These are phyloP conservation scores for Amiota communis DNA, from an alignment of 2,888 invertebrate genomes.

Conservation along the genomic window DNA sequence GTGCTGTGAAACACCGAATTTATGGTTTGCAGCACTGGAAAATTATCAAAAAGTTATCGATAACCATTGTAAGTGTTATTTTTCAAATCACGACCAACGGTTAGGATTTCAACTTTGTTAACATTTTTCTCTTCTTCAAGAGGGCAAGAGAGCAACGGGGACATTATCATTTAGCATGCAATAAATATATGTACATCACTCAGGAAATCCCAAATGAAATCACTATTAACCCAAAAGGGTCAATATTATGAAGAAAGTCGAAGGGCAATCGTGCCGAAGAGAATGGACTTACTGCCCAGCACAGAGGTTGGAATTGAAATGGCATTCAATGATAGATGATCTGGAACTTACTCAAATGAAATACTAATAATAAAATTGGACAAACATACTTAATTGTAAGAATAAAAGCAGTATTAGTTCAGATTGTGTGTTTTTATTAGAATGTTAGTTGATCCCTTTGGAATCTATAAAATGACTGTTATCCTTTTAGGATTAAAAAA, in stretches of 20 bases:
- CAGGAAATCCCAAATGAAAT: conserved; percentile 79
- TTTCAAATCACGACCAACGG: no score
- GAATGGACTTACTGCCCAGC: background rate
- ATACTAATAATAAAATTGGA: conserved; percentile 40
- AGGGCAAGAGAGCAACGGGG: no score
- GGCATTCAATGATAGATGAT: conserved; percentile 69
- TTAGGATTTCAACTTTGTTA: no score
- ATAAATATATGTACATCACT: conserved; percentile 85
- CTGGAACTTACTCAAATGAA: conserved; percentile 68
- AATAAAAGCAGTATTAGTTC: background rate
- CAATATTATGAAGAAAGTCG: conserved; percentile 90
- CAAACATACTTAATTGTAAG: background rate
- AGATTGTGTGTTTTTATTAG: background rate
- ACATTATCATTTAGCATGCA: conserved; percentile 92
- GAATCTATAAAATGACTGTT: no score
- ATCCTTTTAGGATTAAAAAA: background rate
- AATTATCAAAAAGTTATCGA: no score
- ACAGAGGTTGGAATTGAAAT: conserved; percentile 58
- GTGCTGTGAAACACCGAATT: no score
- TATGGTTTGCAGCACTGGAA: no score
- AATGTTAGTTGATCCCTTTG: no score
- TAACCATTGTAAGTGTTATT: no score
- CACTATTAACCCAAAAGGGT: conserved; percentile 91
- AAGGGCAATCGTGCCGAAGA: conserved; percentile 68
- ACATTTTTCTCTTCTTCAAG: no score